phyloP scores from a whole-genome alignment of 1,140 invertebrate species.

The Gerris buenoi region DNA sequence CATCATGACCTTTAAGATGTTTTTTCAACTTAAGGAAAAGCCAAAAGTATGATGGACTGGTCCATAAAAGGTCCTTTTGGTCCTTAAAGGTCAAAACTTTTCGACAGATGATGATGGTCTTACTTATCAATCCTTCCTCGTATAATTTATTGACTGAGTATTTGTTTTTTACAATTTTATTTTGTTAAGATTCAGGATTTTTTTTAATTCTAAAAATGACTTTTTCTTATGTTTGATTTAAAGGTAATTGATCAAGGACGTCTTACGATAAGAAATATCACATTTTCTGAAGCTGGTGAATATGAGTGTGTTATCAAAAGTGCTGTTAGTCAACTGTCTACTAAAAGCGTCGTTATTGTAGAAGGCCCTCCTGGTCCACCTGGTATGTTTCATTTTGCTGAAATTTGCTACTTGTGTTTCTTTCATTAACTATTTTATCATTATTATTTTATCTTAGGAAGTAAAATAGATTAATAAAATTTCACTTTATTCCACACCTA shows the following conservation, averaged over 20 bases:
- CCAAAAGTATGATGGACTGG: no score
- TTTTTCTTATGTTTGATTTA: neutral
- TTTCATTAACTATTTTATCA: neutral
- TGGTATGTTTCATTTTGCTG: conserved; percentile 28
- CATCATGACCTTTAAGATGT: no score
- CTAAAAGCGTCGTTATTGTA: conserved; percentile 52
- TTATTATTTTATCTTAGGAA: conserved; percentile 8
- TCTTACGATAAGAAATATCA: conserved; percentile 64
- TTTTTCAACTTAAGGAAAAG: no score
- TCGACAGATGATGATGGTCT: no score
- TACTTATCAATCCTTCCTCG: neutral
- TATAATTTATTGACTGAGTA: neutral
- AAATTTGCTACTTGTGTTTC: no score
- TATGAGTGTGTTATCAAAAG: conserved; percentile 81
- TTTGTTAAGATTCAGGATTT: neutral
- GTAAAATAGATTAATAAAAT: conserved; percentile 3
- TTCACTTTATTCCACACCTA: neutral
- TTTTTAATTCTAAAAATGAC: no score
- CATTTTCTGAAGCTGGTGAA: conserved; percentile 67
- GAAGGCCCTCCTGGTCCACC: conserved; percentile 73
- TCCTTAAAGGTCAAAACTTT: no score
- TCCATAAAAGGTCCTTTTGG: no score
- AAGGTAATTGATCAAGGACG: conserved; percentile 48
- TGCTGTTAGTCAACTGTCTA: conserved; percentile 62
- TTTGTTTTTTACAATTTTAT: neutral